phyloP scores from a whole-genome alignment of 2,888 invertebrate species.

The Caenorhabditis macrosperma region DNA sequence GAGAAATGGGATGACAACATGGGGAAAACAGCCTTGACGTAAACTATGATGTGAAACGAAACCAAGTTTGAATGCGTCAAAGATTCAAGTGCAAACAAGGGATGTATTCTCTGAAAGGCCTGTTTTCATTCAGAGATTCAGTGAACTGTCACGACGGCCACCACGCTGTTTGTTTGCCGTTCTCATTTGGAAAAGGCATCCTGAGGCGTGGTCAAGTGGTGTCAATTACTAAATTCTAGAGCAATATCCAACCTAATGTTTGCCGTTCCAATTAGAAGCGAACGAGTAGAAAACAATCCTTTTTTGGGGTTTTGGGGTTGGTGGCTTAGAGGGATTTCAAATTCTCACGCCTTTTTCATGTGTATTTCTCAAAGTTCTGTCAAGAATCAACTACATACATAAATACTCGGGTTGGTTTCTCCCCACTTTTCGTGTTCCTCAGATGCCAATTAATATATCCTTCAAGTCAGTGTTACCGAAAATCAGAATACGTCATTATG shows the following conservation, averaged over 20 bases:
- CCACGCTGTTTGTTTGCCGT: constrained; percentile 24
- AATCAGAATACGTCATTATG: no score
- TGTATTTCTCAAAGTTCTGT: no score
- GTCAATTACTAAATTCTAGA: constrained; percentile 9
- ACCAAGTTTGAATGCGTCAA: not conserved
- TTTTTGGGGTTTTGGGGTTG: not conserved
- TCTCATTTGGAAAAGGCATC: constrained; percentile 3
- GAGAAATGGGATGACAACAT: not conserved
- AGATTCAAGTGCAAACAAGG: not conserved
- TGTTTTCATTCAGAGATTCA: no score
- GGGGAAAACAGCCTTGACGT: not conserved
- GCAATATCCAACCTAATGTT: not conserved
- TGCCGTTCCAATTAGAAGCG: constrained; percentile 24
- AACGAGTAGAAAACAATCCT: not conserved
- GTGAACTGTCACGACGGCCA: not conserved
- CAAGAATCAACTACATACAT: no score
- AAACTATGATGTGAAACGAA: not conserved
- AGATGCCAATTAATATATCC: no score
- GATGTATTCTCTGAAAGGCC: not conserved
- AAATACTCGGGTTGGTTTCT: no score
- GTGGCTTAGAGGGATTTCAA: no score
- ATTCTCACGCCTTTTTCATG: no score
- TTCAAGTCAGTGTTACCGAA: no score
- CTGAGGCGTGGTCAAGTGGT: constrained; percentile 10
- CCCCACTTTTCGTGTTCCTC: no score